phyloP scores from a whole-genome alignment of 2,888 invertebrate species.

The Hemicrepidius hirtus region DNA sequence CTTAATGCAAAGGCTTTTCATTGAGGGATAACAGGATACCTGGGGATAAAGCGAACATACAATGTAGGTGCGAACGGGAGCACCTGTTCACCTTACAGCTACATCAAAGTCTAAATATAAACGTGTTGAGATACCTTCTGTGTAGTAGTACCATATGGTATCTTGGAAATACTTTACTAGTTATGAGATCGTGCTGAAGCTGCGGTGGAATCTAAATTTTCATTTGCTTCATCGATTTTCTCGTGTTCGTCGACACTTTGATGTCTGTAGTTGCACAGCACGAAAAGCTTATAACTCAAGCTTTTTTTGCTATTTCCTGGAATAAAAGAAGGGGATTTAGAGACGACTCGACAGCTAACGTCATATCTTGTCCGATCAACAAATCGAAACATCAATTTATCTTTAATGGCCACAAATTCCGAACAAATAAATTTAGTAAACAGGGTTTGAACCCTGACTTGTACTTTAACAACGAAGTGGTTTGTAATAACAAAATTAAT shows the following conservation, averaged over 20 bases:
- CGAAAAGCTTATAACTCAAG: neutral
- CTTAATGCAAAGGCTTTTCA: constrained; percentile 17
- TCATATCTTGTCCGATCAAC: too few relatives aligned
- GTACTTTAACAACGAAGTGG: too few relatives aligned
- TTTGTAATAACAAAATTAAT: too few relatives aligned
- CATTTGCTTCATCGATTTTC: constrained; percentile 3
- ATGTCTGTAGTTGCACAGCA: neutral
- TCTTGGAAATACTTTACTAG: constrained; percentile 18
- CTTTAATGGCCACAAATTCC: too few relatives aligned
- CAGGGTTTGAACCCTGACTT: too few relatives aligned
- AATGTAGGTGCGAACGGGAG: constrained; percentile 39
- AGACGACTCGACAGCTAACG: too few relatives aligned
- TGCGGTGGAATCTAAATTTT: constrained; percentile 6
- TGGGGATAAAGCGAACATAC: constrained; percentile 15
- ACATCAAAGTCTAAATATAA: constrained; percentile 43
- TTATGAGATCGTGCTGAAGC: constrained; percentile 3
- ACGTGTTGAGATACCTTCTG: constrained; percentile 16
- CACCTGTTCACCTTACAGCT: constrained; percentile 41
- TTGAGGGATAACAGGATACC: constrained; percentile 35
- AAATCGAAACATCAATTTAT: too few relatives aligned
- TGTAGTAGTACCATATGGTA: constrained; percentile 18
- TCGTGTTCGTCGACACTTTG: neutral
- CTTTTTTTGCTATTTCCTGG: constrained; percentile 4
- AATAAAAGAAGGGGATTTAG: neutral
- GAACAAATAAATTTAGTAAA: too few relatives aligned